phyloP scores from a whole-genome alignment of 1,140 invertebrate species.

The Drosophila lini region DNA sequence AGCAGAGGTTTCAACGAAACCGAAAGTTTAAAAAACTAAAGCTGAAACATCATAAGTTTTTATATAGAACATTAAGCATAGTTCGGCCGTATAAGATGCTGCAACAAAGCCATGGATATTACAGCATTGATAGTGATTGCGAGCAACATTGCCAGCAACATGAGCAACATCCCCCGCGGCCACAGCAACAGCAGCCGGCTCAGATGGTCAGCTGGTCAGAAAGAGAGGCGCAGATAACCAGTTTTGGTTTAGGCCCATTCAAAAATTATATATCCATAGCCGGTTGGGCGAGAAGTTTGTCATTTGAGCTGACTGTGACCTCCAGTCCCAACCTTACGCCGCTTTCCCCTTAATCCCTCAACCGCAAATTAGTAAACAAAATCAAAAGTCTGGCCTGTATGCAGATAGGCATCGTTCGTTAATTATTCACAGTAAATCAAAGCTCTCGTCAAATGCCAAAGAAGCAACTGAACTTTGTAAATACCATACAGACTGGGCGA shows the following conservation, averaged over 20 bases:
- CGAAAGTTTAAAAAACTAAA: neutral
- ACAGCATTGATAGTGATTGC: neutral
- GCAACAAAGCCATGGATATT: neutral
- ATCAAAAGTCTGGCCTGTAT: constrained; percentile 46
- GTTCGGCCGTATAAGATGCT: neutral
- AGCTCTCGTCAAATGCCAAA: constrained; percentile 67
- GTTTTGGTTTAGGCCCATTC: constrained; percentile 40
- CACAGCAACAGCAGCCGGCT: constrained; percentile 6
- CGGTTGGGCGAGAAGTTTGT: constrained; percentile 64
- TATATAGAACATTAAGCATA: neutral
- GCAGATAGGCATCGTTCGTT: constrained; percentile 72
- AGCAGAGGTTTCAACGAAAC: neutral
- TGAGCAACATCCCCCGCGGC: constrained; percentile 5
- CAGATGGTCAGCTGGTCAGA: constrained; percentile 25
- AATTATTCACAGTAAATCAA: constrained; percentile 77
- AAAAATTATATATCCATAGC: constrained; percentile 54
- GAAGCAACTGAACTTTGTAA: constrained; percentile 41
- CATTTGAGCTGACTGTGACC: constrained; percentile 32
- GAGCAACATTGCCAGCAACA: constrained; percentile 9
- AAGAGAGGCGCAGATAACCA: constrained; percentile 50
- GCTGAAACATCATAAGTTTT: neutral
- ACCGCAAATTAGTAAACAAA: constrained; percentile 51
- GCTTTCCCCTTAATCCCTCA: constrained; percentile 4
- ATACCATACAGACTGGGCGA: neutral
- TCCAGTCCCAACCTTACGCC: neutral